phyloP scores from a whole-genome alignment of 2,888 invertebrate species.

The Vesta saturnalis region DNA sequence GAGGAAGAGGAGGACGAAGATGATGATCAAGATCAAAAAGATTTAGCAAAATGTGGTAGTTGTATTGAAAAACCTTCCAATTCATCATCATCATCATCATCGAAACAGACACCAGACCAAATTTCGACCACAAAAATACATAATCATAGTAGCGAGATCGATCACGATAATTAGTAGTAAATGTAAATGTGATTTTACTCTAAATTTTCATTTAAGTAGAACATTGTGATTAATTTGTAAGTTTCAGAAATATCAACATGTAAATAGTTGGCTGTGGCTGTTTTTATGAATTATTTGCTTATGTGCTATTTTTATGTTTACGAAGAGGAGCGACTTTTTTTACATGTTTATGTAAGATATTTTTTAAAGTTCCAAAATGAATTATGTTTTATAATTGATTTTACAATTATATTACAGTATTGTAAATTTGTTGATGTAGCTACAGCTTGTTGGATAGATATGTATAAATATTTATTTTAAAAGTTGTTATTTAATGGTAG shows the following conservation, averaged over 20 bases:
- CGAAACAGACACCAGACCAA: too few species aligned
- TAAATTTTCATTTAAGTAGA: background rate
- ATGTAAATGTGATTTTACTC: background rate
- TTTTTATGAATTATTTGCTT: too few species aligned
- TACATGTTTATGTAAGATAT: background rate
- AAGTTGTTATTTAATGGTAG: background rate
- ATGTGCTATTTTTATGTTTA: too few species aligned
- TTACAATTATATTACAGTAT: background rate
- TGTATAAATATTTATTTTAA: background rate
- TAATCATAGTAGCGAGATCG: background rate
- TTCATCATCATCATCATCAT: too few species aligned
- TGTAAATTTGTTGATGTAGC: too few species aligned
- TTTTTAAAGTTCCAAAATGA: background rate
- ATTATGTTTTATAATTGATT: background rate
- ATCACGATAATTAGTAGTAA: background rate
- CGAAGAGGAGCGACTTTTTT: too few species aligned
- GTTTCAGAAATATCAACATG: background rate
- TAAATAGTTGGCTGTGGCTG: background rate
- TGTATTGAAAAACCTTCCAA: background rate
- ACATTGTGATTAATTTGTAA: background rate
- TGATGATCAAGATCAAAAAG: constrained; percentile 50
- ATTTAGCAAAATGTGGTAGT: background rate
- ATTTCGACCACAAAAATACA: background rate
- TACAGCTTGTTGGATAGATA: too few species aligned
- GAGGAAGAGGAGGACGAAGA: constrained; percentile 90